phyloP scores from a whole-genome alignment of 1,140 invertebrate species.

The Drosophila santomea region DNA sequence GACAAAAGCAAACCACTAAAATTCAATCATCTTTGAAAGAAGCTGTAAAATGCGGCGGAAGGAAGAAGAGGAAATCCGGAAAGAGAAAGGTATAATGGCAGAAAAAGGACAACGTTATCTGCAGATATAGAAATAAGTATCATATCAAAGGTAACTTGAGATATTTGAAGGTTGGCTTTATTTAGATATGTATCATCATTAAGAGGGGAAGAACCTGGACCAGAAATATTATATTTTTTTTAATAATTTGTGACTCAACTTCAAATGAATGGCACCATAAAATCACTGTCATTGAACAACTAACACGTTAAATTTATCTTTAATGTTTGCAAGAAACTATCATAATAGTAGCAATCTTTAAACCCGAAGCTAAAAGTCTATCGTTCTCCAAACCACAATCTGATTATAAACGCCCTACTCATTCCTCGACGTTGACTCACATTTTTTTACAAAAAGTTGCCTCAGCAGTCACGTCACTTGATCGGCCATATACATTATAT shows the following conservation, averaged over 20 bases:
- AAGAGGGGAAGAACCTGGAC: too few species aligned
- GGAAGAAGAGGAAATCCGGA: conserved; percentile 4
- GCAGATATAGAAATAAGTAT: neutral
- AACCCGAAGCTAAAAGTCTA: conserved; percentile 12
- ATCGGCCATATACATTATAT: conserved; percentile 5
- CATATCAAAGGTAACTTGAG: neutral
- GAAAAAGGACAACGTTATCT: neutral
- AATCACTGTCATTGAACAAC: neutral
- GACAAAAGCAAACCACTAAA: conserved; percentile 42
- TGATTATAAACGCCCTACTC: conserved; percentile 16
- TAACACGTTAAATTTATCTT: neutral
- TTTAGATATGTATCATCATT: too few species aligned
- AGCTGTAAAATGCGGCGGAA: conserved; percentile 22
- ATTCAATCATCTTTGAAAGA: conserved; percentile 43
- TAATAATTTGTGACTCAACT: too few species aligned
- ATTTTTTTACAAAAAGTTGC: conserved; percentile 35
- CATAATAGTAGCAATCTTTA: conserved; percentile 7
- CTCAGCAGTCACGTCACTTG: conserved; percentile 44
- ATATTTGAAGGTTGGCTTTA: neutral
- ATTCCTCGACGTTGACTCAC: conserved; percentile 37
- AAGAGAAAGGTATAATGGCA: neutral
- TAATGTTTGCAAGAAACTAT: conserved; percentile 11
- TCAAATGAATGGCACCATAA: too few species aligned
- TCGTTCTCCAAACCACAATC: neutral
- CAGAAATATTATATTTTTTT: too few species aligned